A percentile compares a stretch with the other conserved stretches of the same genome.
phyloP scores from a whole-genome alignment of 2,113 vertebrate genomes.

The Sceloporus tristichus region DNA sequence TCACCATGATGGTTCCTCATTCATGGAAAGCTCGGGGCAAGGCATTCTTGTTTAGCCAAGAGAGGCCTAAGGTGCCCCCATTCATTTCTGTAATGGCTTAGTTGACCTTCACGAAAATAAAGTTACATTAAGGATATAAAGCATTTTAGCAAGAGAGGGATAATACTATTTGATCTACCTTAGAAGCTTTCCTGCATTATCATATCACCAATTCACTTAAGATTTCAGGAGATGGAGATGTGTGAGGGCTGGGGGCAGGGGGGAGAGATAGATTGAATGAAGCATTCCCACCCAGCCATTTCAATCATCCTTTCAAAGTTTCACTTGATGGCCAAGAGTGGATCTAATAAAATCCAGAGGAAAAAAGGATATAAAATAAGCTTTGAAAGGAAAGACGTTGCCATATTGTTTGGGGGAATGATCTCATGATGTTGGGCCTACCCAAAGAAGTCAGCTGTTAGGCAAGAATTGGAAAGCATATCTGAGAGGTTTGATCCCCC shows the following conservation, averaged over 20 bases:
- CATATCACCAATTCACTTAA: slow-evolving; percentile 22
- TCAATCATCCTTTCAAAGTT: not conserved
- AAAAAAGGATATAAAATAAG: slow-evolving; percentile 2
- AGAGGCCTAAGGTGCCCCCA: not conserved
- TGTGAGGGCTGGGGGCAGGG: accelerated
- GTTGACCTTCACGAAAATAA: not conserved
- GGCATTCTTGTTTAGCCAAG: not conserved
- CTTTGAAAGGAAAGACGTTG: not conserved
- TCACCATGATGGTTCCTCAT: not conserved
- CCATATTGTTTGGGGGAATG: not conserved
- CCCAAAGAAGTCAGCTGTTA: slow-evolving; percentile 21
- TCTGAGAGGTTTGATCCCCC: not conserved
- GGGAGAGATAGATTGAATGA: not conserved
- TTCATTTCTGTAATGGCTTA: not conserved
- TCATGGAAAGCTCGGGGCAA: not conserved
- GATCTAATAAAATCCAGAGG: not conserved
- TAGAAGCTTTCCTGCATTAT: slow-evolving; percentile 25
- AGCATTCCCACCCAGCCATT: accelerated
- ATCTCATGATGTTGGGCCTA: not conserved
- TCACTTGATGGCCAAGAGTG: not conserved
- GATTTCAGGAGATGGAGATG: not conserved
- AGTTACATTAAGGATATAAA: slow-evolving; percentile 24
- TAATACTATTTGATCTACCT: slow-evolving; percentile 6
- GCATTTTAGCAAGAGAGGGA: not conserved
- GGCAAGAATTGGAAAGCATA: not conserved